Conservation (phyloP, 2,888 invertebrate genomes). For the Ferrisia virgata region DNA sequence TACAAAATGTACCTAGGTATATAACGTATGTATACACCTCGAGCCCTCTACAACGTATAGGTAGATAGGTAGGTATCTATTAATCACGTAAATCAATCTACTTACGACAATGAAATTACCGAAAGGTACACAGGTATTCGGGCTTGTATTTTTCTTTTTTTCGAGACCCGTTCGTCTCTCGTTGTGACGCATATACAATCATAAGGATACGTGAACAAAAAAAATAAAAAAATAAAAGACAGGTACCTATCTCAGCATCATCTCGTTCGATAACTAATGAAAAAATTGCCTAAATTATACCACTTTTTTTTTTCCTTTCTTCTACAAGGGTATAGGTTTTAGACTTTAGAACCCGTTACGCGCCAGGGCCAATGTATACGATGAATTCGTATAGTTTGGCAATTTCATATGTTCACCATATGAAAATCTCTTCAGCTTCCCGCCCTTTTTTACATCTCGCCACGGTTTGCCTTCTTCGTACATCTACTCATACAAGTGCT, state of each 20-base stretch:
- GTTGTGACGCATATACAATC: neutral
- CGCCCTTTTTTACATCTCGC: neutral
- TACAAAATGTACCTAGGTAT: constrained; percentile 13
- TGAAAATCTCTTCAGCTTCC: neutral
- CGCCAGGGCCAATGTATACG: neutral
- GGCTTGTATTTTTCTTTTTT: neutral
- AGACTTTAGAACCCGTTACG: neutral
- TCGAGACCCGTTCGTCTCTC: neutral
- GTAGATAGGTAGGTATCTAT: neutral
- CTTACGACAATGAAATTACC: constrained; percentile 24
- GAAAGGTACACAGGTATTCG: constrained; percentile 21
- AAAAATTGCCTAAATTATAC: constrained; percentile 11
- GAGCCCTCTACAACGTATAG: too few species aligned
- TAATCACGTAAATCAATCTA: constrained; percentile 32
- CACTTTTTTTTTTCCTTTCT: neutral
- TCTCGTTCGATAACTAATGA: neutral
- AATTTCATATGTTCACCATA: constrained; percentile 3
- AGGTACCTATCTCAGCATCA: neutral
- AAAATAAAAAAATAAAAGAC: too few species aligned
- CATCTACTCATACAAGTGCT: constrained; percentile 9
- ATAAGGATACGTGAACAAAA: constrained; percentile 1
- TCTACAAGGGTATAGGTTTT: neutral
- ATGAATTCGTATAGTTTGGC: neutral
- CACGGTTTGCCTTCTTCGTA: neutral
- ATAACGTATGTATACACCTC: too few species aligned